Base-by-base conservation (phyloP, 2,113 vertebrate species). In the Equus przewalskii region DNA sequence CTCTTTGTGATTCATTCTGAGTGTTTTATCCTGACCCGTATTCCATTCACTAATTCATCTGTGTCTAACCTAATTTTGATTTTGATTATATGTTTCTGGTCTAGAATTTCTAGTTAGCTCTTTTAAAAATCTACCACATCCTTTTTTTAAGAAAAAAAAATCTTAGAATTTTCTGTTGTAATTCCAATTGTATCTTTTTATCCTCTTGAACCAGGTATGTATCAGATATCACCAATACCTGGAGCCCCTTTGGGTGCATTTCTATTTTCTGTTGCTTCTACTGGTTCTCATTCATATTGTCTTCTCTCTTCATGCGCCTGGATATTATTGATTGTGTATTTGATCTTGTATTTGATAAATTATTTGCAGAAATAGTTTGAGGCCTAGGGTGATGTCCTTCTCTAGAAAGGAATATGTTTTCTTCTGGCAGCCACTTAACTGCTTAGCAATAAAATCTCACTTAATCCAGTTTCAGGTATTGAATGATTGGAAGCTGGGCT, bases 61-160 rank as follows among this genome's bases (percentile, higher is more conserved):
- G 1, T 86, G 44, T 90, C 51, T 96, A 58, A n/a, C 36, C 60
- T 83, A 64, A 80, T 70, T 89, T 95, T 91, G 58, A 73, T 79
- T 70, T 54, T 54, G 51, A 76, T 79, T 87, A 11, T 30, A 64
- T 79, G 90, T 97, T 95, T 92, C 44, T 81, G 33, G 9, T 73
- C 16, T 96, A 70, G 73, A 78, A 81, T 94, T 96, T 92, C 28
- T 76, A 30, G 2, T 95, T 88, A 81, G 46, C 21, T 93, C 22
- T 83, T 93, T 91, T 41, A 67, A 65, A 82, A 69, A 88, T 75
- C 22, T 87, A 16, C 75, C 21, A 51, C 10, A 49, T 56, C 24
- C 19, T 51, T 76, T 82, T 41, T 62, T 19, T 54, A 64, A 41
- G 36, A 41, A 49, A 62, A 80, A 41, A 41, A 28, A n/a, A 70